Evolutionary conservation across 2,113 vertebrate species (phyloP), one percentile per base, ranked within the genome.

Genomic region (Talpa occidentalis): DNA sequence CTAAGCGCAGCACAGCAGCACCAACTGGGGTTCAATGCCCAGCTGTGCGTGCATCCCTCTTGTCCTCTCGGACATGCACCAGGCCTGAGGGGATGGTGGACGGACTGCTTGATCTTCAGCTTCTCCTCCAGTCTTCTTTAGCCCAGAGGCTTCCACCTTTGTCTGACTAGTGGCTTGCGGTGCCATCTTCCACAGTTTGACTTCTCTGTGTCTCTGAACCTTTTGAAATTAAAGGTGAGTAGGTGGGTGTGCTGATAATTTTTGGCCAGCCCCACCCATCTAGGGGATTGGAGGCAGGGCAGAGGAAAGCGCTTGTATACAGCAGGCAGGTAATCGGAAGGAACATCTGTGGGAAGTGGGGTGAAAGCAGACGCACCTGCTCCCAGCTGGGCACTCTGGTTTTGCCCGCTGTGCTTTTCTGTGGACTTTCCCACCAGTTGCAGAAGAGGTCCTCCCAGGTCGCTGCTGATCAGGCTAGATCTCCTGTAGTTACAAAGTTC

Each of bases 101-200:
- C 0, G 1, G 3, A 12, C 35, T 62, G 35, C 1, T 5, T 16
- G 5, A 0, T 62, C 24, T 21, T 84, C 35, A 32, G 70, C 73
- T 82, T 76, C 22, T 76, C n/a, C 37, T 56, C 7, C 26, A 0
- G 10, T 24, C 72, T 30, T 87, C 30, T 32, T 37, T 15, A 62
- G 40, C 35, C 32, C 10, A 6, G 28, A 26, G 28, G 7, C n/a
- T 28, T 64, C 66, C 5, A 5, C 4, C 49, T n/a, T 10, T 3
- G 16, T 59, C 42, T 47, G 1, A 6, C 72, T 35, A 12, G 15
- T 73, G 59, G 21, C n/a, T 21, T 3, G 14, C 0, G 0, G 28
- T 37, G 10, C 11, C 1, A 16, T 19, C 3, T 35, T 44, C 32
- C 37, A 7, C 11, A 32, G 12, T 21, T 11, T 15, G 24, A 19